Base-by-base conservation (phyloP, 2,113 vertebrate genomes). In the Hystrix brachyura region DNA sequence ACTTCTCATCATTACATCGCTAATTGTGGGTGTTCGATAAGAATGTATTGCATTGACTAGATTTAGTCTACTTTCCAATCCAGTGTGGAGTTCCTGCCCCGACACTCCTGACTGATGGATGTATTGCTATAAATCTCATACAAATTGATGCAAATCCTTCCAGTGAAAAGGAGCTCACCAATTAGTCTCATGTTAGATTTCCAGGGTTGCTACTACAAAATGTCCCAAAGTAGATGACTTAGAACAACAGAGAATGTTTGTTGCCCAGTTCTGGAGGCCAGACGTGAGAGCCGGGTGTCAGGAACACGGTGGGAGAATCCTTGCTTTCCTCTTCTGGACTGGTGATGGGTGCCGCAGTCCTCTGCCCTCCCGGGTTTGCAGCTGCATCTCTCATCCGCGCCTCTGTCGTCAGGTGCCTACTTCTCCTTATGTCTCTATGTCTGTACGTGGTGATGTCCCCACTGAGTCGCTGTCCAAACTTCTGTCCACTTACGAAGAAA, bases 391-490 rank as follows among this genome's bases (percentile, higher is more conserved):
- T 62, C 3, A 7, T 46, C 46, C n/a, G n/a, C 1, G 2, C 55
- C 71, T 71, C 21, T 1, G 0, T 18, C 1, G 0, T 29, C 32
- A n/a, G 9, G 21, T 3, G 48, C 21, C 7, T 21, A 21, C 62
- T 87, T 55, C 60, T 32, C 19, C 27, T 80, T 32, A 29, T 8
- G 4, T 48, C 38, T 12, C 17, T 82, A 11, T 48, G 15, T 55
- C 64, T 48, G 8, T 65, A 82, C 4, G 5, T n/a, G 19, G 25
- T 32, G 34, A 17, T 74, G 3, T 13, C 11, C 23, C 7, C 34
- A 34, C 60, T 43, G 19, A 21, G 3, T 83, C 25, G 38, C 2
- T 69, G 17, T 46, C 59, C 3, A 85, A 18, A 34, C 13, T 78
- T n/a, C 29, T 46, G 46, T 78, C 43, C 55, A 65, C 55, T 72